Percentiles rank a stretch among this genome's conserved stretches.
Evolutionary conservation across 2,797 vertebrate genomes (phyloP).

Genomic region (Mergus octosetaceus): DNA sequence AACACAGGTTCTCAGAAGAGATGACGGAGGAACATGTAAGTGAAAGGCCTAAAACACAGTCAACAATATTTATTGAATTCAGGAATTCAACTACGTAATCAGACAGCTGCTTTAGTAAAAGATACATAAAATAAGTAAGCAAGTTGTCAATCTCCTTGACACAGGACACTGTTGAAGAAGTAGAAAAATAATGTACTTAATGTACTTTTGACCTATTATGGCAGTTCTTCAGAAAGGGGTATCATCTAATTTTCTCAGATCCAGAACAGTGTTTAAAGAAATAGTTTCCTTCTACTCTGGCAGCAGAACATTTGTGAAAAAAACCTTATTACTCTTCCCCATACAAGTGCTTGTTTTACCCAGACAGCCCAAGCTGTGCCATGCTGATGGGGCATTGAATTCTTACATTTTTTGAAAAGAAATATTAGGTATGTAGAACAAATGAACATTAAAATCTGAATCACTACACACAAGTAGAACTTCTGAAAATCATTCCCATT

Average conservation of each 20-base stretch:
- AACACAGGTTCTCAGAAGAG: not conserved
- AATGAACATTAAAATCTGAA: not conserved
- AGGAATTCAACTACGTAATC: not conserved
- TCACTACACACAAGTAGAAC: not conserved
- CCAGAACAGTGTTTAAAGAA: not conserved
- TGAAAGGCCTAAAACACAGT: not conserved
- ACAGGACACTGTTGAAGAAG: not conserved
- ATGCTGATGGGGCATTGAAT: too few species aligned
- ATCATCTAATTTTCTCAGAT: not conserved
- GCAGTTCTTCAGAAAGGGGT: not conserved
- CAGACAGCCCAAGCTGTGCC: not conserved
- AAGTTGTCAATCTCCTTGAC: not conserved
- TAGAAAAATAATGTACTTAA: not conserved
- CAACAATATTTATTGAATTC: not conserved
- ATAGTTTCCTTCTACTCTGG: not conserved
- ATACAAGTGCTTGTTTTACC: not conserved
- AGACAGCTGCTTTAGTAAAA: not conserved
- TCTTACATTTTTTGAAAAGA: too few species aligned
- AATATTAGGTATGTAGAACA: not conserved
- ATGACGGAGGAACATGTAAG: not conserved
- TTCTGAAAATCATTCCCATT: not conserved
- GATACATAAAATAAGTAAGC: not conserved
- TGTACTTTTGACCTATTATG: not conserved
- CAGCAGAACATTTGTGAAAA: not conserved
- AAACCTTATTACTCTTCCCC: not conserved